Evolutionary conservation across 2,797 vertebrate genomes (phyloP).

Genomic region (Microctenopoma lineatum): DNA sequence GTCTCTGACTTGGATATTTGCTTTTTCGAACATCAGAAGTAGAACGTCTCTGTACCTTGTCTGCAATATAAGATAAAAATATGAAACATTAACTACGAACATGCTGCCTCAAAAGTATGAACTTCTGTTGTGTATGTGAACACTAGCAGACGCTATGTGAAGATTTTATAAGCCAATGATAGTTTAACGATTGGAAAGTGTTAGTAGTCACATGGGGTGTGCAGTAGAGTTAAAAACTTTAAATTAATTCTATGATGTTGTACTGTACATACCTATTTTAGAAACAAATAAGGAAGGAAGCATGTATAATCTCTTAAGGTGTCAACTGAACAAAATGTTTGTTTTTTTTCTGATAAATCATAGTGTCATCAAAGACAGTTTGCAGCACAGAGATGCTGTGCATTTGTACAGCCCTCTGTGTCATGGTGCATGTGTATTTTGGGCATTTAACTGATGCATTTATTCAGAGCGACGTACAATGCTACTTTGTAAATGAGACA

Average conservation of each 20-base stretch:
- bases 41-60: not conserved
- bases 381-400: slow-evolving; percentile 18
- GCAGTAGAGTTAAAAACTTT: not conserved
- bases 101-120: not conserved
- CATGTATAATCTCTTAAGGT: not conserved
- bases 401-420: slow-evolving; percentile 45
- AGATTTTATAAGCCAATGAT: not conserved
- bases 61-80: too few species aligned
- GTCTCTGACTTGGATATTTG: not conserved
- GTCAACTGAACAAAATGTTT: slow-evolving; percentile 1
- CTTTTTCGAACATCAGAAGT: not conserved
- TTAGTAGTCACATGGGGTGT: not conserved
- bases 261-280: too few species aligned
- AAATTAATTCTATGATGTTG: not conserved
- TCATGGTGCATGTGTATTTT: slow-evolving; percentile 44
- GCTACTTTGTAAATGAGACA: slow-evolving; percentile 66
- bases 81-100: too few species aligned
- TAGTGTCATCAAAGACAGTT: slow-evolving; percentile 16
- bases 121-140: not conserved
- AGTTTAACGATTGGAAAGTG: not conserved
- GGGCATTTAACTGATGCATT: slow-evolving; percentile 62
- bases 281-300: not conserved
- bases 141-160: not conserved
- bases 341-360: not conserved
- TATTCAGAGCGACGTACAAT: slow-evolving; percentile 54